Evolutionary conservation across 2,797 vertebrate species (phyloP).

Genomic region (Poecilia gillii): DNA sequence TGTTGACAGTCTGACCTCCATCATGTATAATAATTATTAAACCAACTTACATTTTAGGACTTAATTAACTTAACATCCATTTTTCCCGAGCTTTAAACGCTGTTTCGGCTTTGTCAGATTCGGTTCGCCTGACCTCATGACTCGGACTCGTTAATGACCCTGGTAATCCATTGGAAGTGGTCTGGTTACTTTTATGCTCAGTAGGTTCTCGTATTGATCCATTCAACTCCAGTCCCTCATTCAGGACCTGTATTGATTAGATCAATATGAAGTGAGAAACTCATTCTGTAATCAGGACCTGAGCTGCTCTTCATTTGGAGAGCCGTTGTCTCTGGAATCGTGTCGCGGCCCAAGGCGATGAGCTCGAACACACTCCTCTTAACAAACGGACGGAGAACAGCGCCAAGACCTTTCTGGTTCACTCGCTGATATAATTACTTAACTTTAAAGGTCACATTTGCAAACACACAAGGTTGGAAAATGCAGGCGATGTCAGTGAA

Average conservation of each 20-base stretch:
- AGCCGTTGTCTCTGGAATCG: slow-evolving; percentile 69
- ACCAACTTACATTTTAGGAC: background rate
- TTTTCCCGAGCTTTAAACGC: background rate
- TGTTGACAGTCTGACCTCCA: slow-evolving; percentile 2
- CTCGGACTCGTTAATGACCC: slow-evolving; percentile 15
- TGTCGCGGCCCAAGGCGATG: slow-evolving; percentile 51
- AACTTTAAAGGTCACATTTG: slow-evolving; percentile 33
- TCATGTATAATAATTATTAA: slow-evolving; percentile 1
- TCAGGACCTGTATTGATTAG: slow-evolving; percentile 59
- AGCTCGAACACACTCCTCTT: slow-evolving; percentile 12
- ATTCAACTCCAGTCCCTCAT: slow-evolving; percentile 31
- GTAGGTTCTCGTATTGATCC: slow-evolving; percentile 39
- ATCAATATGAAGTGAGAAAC: slow-evolving; percentile 68
- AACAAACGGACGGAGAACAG: slow-evolving; percentile 16
- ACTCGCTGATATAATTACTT: slow-evolving; percentile 50
- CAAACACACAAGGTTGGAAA: slow-evolving; percentile 17
- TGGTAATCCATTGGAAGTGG: slow-evolving; percentile 10
- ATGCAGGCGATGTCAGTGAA: slow-evolving; percentile 27
- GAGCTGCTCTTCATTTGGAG: slow-evolving; percentile 63
- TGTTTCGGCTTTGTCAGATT: slow-evolving; percentile 1
- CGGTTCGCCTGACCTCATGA: slow-evolving; percentile 13
- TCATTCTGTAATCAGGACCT: slow-evolving; percentile 61
- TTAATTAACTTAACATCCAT: slow-evolving; percentile 12
- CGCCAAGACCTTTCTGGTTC: slow-evolving; percentile 31
- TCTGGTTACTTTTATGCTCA: slow-evolving; percentile 32